Percentiles rank a stretch among this genome's conserved stretches.
These are phyloP conservation scores for Penaeus indicus DNA, from an alignment of 1,140 invertebrate species.

Conservation along the genomic window DNA sequence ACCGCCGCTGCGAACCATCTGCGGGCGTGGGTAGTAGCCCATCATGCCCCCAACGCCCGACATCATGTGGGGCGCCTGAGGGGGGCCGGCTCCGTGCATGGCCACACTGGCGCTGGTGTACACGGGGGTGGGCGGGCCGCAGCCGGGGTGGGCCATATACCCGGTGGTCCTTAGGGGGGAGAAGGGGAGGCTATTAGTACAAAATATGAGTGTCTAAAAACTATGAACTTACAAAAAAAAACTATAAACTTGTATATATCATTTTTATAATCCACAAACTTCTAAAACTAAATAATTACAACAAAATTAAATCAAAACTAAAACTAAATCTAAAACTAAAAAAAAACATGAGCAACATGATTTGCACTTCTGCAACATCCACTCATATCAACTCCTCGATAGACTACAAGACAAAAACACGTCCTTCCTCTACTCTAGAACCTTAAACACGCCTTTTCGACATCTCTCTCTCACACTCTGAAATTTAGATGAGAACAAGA, in stretches of 20 bases:
- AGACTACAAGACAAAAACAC: no score
- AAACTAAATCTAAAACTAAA: no score
- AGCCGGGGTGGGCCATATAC: slow-evolving; percentile 43
- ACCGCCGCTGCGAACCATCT: slow-evolving; percentile 45
- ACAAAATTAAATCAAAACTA: no score
- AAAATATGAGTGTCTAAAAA: background rate
- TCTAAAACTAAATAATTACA: no score
- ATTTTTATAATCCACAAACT: no score
- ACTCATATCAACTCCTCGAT: no score
- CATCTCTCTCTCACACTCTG: slow-evolving; percentile 3
- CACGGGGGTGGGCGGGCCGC: slow-evolving; percentile 45
- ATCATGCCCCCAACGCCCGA: slow-evolving; percentile 52
- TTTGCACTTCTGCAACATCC: no score
- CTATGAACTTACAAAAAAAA: background rate
- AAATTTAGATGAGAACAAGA: slow-evolving; percentile 2
- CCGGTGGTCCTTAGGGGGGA: slow-evolving; percentile 32
- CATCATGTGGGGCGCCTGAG: slow-evolving; percentile 58
- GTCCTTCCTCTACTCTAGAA: no score
- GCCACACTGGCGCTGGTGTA: slow-evolving; percentile 50
- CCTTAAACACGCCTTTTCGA: background rate
- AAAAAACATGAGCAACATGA: no score
- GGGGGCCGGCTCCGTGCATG: slow-evolving; percentile 42
- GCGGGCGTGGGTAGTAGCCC: slow-evolving; percentile 54
- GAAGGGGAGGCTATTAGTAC: background rate
- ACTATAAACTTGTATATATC: no score